Evolutionary conservation across 2,797 vertebrate species (phyloP).

Genomic region (Chelidonichthys spinosus): DNA sequence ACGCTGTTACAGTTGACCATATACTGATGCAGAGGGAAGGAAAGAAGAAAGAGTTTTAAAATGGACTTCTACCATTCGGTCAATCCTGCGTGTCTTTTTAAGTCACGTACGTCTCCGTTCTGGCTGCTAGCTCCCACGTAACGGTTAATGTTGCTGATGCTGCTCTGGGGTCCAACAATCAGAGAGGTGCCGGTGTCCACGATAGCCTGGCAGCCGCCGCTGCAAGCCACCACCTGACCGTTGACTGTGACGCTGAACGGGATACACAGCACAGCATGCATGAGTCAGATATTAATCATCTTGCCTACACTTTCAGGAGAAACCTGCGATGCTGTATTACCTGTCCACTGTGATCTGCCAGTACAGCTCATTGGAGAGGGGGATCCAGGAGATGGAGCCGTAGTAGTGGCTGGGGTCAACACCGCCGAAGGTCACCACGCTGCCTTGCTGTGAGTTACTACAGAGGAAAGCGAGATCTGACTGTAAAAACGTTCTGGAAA

Average conservation of each 20-base stretch:
- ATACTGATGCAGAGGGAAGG: constrained; percentile 20
- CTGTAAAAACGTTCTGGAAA: not conserved
- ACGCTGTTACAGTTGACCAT: constrained; percentile 56
- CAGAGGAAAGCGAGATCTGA: not conserved
- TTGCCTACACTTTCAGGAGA: not conserved
- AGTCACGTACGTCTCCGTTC: constrained; percentile 52
- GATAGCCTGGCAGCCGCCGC: constrained; percentile 62
- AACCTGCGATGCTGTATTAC: constrained; percentile 26
- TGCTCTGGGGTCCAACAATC: constrained; percentile 52
- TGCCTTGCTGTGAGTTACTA: constrained; percentile 55
- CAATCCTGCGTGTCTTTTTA: not conserved
- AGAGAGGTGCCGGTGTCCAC: constrained; percentile 70
- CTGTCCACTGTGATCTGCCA: constrained; percentile 72
- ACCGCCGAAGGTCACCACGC: constrained; percentile 69
- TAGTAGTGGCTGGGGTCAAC: constrained; percentile 57
- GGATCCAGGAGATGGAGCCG: constrained; percentile 67
- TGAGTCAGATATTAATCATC: not conserved
- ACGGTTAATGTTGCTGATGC: constrained; percentile 55
- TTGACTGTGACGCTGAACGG: constrained; percentile 59
- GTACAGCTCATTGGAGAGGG: constrained; percentile 65
- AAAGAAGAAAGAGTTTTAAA: not conserved
- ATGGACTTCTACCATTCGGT: not conserved
- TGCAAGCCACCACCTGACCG: constrained; percentile 63
- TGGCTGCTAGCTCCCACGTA: constrained; percentile 16
- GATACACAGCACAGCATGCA: not conserved